Evolutionary conservation across 2,888 invertebrate genomes (phyloP), one percentile per base, ranked within the genome.

Genomic region (Ditula angustiorana): DNA sequence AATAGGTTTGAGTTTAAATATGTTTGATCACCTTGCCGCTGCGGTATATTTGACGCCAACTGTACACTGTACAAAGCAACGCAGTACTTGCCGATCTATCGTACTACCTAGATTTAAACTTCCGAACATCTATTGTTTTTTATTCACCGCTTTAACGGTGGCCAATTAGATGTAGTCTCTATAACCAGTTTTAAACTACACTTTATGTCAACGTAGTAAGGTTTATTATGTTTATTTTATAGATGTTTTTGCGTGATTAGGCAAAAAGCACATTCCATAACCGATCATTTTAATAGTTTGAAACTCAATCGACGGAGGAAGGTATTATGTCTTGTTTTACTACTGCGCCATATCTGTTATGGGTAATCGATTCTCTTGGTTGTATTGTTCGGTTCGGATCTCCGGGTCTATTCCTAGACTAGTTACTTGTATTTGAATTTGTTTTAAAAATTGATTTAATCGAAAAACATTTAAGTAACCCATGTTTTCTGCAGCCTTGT

Each of bases 251-350:
- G 30, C 19, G 46, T 46, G 37, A 13, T 35, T 16, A 35, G 50
- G 19, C 50, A 44, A 57, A 50, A 63, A 63, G 13, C 28, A 58
- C 57, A 58, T 63, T 63, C 57, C 50, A 58, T 57, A 63, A 44
- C 50, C 30, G 57, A 35, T 44, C 44, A 50, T 62, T 56, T 49
- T 57, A 62, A 62, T 63, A 24, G 63, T 46, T 19, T 50, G 33
- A 30, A 41, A 37, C 10, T 28, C 35, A 30, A 47, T 61, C 23
- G 33, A 35, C 41, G 13, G 11, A 50, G 26, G 50, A 53, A 41
- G 21, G 49, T 62, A 55, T 61, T 63, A 63, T 63, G 26, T 52
- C 35, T 64, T 50, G 26, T 44, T 53, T 33, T 23, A 46, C 58
- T 46, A 64, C 46, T 58, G 52, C 35, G 35, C n/a, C n/a, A n/a